Percentiles rank a stretch among this genome's conserved stretches.
Conservation (phyloP, 2,113 vertebrate genomes). For the Anthoscopus minutus region DNA sequence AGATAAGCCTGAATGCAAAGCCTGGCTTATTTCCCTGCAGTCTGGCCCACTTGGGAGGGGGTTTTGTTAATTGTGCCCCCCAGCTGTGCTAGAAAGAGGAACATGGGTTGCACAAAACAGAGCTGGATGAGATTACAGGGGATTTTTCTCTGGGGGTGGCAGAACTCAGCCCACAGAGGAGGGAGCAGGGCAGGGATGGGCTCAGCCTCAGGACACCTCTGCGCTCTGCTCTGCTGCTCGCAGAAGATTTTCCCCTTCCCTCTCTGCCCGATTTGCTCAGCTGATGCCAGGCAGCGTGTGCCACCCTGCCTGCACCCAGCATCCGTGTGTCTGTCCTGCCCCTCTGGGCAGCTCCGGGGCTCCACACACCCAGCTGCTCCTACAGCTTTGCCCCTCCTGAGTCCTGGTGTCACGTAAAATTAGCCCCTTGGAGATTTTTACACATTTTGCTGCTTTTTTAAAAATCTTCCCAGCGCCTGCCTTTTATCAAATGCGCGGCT, state of each 20-base stretch:
- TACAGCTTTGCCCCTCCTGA: neutral
- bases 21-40: neutral
- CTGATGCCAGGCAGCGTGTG: neutral
- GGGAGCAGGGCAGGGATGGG: neutral
- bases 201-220: neutral
- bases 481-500: neutral
- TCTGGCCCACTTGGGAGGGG: neutral
- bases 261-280: too few relatives aligned
- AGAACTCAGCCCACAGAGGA: neutral
- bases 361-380: neutral
- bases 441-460: neutral
- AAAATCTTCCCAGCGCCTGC: accelerated
- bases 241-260: neutral
- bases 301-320: neutral
- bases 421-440: neutral
- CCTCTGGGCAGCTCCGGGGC: neutral
- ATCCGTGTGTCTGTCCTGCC: neutral
- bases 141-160: neutral
- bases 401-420: neutral
- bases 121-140: neutral
- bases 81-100: neutral
- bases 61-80: neutral
- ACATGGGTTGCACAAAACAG: neutral
- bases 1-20: neutral
- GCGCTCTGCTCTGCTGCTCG: neutral